These are phyloP conservation scores for silkworm (Bombyx mori) DNA, from an alignment of 1,140 invertebrate genomes.

Conservation along the genomic window DNA sequence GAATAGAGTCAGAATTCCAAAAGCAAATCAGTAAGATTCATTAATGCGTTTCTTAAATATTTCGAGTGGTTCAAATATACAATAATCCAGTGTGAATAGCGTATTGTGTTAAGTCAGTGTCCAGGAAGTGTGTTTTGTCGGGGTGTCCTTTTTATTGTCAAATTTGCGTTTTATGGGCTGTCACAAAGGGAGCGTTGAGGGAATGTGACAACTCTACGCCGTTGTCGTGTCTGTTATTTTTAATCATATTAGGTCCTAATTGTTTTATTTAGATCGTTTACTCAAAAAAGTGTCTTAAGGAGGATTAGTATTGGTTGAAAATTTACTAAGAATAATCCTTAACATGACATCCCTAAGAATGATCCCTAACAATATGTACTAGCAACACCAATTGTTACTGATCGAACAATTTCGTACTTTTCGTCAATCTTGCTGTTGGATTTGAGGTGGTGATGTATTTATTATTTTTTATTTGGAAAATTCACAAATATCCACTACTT, in stretches of 20 bases:
- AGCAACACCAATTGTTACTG: no score
- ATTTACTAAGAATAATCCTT: no score
- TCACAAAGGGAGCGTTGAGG: constrained; percentile 53
- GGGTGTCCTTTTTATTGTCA: constrained; percentile 66
- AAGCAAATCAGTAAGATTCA: constrained; percentile 35
- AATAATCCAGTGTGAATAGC: constrained; percentile 64
- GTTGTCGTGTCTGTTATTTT: constrained; percentile 40
- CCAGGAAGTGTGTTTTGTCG: constrained; percentile 67
- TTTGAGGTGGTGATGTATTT: no score
- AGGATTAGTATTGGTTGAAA: no score
- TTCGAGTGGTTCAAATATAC: constrained; percentile 64
- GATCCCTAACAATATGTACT: no score
- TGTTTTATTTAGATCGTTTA: no score
- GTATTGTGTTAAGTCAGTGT: constrained; percentile 66
- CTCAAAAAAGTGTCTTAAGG: no score
- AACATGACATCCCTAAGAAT: no score
- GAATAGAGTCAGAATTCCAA: constrained; percentile 36
- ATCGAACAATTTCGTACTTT: no score
- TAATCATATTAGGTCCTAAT: constrained; percentile 4
- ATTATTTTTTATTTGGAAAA: no score
- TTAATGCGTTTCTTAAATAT: constrained; percentile 66
- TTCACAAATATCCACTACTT: no score
- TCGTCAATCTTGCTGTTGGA: no score
- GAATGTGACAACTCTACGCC: constrained; percentile 58
- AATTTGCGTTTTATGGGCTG: constrained; percentile 69